Conservation (phyloP, 2,888 invertebrate species). For the Ophioninae sp. region DNA sequence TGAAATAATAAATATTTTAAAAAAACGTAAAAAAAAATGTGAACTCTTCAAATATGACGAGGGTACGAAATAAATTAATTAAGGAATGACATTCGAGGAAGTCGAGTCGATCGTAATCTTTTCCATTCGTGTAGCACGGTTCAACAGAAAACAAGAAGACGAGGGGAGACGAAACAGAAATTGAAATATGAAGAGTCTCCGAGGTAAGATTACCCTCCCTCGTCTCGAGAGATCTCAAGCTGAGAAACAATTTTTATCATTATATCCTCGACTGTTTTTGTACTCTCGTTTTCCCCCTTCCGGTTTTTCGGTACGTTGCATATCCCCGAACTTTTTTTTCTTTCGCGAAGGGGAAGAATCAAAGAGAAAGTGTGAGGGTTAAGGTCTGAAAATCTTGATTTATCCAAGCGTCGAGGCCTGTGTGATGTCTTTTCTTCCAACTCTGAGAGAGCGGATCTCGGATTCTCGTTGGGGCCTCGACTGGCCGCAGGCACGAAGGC, state of each 20-base stretch:
- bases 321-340: constrained; percentile 49
- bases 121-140: neutral
- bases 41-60: neutral
- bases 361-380: neutral
- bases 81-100: no score
- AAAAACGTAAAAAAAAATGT: neutral
- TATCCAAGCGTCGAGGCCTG: constrained; percentile 64
- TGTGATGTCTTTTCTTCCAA: constrained; percentile 48
- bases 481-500: neutral
- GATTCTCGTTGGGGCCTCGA: constrained; percentile 40
- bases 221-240: neutral
- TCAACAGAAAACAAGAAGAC: neutral
- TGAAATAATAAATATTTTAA: neutral
- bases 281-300: neutral
- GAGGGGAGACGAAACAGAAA: neutral
- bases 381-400: constrained; percentile 58
- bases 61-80: neutral
- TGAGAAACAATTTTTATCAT: neutral
- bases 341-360: neutral
- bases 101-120: neutral
- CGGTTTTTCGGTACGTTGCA: constrained; percentile 56
- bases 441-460: constrained; percentile 48
- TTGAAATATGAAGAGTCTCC: neutral
- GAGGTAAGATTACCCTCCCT: neutral
- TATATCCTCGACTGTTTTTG: neutral